These are phyloP conservation scores for Hermatobates lingyangjiaoensis DNA, from an alignment of 1,140 invertebrate genomes.

Conservation along the genomic window DNA sequence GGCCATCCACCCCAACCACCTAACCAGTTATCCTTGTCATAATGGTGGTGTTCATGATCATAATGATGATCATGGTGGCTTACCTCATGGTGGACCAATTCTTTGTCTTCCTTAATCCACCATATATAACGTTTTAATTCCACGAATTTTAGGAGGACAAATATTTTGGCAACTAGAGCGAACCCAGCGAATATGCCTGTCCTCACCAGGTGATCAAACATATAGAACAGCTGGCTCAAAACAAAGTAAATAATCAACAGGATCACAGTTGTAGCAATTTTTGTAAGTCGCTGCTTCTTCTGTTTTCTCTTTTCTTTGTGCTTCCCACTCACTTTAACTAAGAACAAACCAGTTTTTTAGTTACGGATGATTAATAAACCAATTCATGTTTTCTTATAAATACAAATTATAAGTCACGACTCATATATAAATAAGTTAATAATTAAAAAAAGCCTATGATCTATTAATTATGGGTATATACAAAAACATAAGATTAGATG, in stretches of 20 bases:
- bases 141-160: constrained; percentile 10
- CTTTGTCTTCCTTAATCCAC: constrained; percentile 12
- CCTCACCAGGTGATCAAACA: constrained; percentile 13
- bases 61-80: constrained; percentile 10
- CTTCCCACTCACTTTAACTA: neutral
- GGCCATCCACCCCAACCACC: neutral
- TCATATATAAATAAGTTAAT: too few relatives aligned
- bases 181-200: constrained; percentile 11
- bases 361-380: too few relatives aligned
- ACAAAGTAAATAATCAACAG: constrained; percentile 13
- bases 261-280: constrained; percentile 10
- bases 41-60: constrained; percentile 4
- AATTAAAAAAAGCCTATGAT: too few relatives aligned
- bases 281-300: constrained; percentile 11
- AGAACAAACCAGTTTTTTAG: too few relatives aligned
- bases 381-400: too few relatives aligned
- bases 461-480: too few relatives aligned
- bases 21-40: neutral
- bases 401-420: too few relatives aligned
- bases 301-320: constrained; percentile 3
- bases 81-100: constrained; percentile 8
- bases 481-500: too few relatives aligned
- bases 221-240: constrained; percentile 12
- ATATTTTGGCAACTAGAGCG: constrained; percentile 9
- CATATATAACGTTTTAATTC: constrained; percentile 12